phyloP scores from a whole-genome alignment of 2,888 invertebrate species.

The Orthosia gothica region DNA sequence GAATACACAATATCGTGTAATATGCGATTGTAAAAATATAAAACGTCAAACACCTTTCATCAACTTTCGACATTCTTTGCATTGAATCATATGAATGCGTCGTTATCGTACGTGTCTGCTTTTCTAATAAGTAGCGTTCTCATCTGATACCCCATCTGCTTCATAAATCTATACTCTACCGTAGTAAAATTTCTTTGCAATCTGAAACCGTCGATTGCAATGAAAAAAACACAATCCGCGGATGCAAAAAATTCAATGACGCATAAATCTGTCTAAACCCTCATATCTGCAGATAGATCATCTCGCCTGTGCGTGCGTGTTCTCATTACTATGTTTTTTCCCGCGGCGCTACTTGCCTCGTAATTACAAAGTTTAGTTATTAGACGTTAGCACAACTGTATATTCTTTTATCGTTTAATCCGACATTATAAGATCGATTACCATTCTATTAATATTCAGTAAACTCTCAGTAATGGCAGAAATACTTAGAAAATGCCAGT shows the following conservation, averaged over 20 bases:
- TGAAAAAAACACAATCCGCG: conserved; percentile 44
- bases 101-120: conserved; percentile 35
- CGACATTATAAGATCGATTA: conserved; percentile 72
- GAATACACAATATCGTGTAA: conserved; percentile 51
- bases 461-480: conserved; percentile 68
- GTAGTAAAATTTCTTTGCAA: conserved; percentile 41
- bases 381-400: conserved; percentile 69
- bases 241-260: conserved; percentile 53
- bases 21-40: conserved; percentile 48
- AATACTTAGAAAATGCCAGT: conserved; percentile 69
- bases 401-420: conserved; percentile 70
- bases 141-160: conserved; percentile 32
- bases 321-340: conserved; percentile 78
- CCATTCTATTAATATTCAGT: conserved; percentile 72
- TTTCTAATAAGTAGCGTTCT: conserved; percentile 35
- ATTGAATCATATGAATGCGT: conserved; percentile 18
- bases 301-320: conserved; percentile 75
- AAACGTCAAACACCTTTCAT: conserved; percentile 42
- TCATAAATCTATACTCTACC: conserved; percentile 32
- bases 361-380: conserved; percentile 79
- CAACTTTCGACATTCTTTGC: conserved; percentile 54
- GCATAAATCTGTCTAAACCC: conserved; percentile 72
- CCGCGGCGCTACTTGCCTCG: conserved; percentile 76
- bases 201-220: conserved; percentile 37
- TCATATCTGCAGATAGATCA: conserved; percentile 77